Percentiles rank a stretch among this genome's conserved stretches.
These are phyloP conservation scores for Drosophila kuntzei DNA, from an alignment of 2,888 invertebrate genomes.

Conservation along the genomic window DNA sequence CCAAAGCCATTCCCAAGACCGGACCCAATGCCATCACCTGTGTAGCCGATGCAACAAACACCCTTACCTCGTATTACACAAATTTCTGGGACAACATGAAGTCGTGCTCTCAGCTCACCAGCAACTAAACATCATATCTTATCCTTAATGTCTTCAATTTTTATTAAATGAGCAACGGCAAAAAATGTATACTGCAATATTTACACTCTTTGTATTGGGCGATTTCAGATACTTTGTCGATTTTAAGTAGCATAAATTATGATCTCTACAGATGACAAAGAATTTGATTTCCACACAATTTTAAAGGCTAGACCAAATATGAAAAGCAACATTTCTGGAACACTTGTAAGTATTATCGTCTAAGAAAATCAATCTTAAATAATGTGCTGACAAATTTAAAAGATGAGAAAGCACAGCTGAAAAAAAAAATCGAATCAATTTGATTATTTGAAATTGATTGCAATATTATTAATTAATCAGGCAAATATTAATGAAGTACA, in stretches of 20 bases:
- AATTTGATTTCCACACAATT: too few relatives aligned
- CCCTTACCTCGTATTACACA: constrained; percentile 57
- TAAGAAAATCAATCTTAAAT: too few relatives aligned
- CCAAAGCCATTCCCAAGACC: constrained; percentile 63
- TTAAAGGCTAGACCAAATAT: too few relatives aligned
- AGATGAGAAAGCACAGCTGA: too few relatives aligned
- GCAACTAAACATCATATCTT: constrained; percentile 20
- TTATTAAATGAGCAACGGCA: background rate
- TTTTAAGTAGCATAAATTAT: background rate
- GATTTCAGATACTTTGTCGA: background rate
- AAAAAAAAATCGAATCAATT: too few relatives aligned
- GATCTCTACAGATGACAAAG: background rate
- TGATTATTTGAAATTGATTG: too few relatives aligned
- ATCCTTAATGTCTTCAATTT: background rate
- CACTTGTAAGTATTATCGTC: too few relatives aligned
- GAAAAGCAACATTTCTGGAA: too few relatives aligned
- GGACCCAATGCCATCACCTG: constrained; percentile 63
- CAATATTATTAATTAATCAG: too few relatives aligned
- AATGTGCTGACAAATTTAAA: too few relatives aligned
- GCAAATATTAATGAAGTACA: too few relatives aligned
- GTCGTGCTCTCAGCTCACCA: constrained; percentile 68
- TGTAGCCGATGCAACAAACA: constrained; percentile 45
- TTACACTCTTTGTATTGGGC: background rate
- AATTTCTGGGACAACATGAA: constrained; percentile 60
- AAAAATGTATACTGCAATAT: background rate